phyloP scores from a whole-genome alignment of 1,140 invertebrate species.

The Psix sp. region DNA sequence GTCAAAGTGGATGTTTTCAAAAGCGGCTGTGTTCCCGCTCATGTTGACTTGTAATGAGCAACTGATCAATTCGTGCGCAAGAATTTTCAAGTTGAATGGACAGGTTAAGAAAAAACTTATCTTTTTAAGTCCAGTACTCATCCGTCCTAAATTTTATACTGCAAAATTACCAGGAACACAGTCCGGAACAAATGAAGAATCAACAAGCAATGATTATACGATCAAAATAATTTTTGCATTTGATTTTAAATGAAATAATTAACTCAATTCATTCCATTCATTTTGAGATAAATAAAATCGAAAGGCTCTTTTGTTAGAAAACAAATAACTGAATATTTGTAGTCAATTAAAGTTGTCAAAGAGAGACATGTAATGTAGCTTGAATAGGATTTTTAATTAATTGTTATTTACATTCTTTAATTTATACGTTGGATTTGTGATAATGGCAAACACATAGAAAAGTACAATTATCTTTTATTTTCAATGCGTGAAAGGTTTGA shows the following conservation, averaged over 20 bases:
- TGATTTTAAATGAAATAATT: too few relatives aligned
- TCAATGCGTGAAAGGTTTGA: too few relatives aligned
- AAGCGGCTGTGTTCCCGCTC: too few relatives aligned
- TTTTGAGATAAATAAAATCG: conserved; percentile 17
- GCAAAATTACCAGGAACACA: conserved; percentile 41
- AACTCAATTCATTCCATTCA: not conserved
- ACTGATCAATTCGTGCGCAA: not conserved
- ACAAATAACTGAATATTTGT: conserved; percentile 16
- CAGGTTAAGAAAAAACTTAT: conserved; percentile 3
- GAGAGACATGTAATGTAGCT: too few relatives aligned
- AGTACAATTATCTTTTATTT: too few relatives aligned
- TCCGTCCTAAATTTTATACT: conserved; percentile 54
- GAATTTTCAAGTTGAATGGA: not conserved
- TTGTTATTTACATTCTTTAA: conserved; percentile 1
- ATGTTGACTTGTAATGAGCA: too few relatives aligned
- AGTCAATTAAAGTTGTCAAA: conserved; percentile 35
- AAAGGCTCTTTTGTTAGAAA: conserved; percentile 6
- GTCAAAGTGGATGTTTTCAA: conserved; percentile 5
- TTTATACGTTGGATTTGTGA: conserved; percentile 11
- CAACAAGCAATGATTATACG: conserved; percentile 8
- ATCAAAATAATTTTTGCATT: conserved; percentile 23
- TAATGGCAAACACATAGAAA: too few relatives aligned
- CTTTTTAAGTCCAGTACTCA: conserved; percentile 30
- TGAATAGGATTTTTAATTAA: not conserved
- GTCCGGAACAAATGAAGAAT: conserved; percentile 13